Evolutionary conservation across 1,140 invertebrate genomes (phyloP), one percentile per base, ranked within the genome.

Genomic region (Phenacoccus solenopsis): DNA sequence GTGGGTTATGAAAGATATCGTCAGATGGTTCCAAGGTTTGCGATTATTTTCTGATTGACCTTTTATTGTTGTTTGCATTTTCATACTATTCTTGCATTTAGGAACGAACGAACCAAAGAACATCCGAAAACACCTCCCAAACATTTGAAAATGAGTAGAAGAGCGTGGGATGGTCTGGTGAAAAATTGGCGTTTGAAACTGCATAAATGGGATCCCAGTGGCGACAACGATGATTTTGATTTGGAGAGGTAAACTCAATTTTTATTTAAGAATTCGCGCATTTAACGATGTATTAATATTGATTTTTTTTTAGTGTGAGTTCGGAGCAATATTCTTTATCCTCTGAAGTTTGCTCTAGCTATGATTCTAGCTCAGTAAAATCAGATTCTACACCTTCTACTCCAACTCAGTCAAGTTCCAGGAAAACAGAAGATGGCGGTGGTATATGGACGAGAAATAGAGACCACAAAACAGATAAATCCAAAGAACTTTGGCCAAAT

Each of bases 101-200:
- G 89, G 75, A 76, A 84, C 22, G 76, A 86, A 73, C 82, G 93
- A 28, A 80, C 80, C 27, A 83, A 82, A 68, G 83, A 86, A 13
- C 87, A 96, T 82, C 94, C 94, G 13, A 84, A 84, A 75, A 96
- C 94, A 20, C 94, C 94, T 0, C 88, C 92, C 72, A 95, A 93
- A 78, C 83, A 86, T 78, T 76, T 85, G 35, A 94, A 94, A 78
- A 94, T 93, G 78, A 94, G 91, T 75, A 83, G 94, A 59, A 82
- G 94, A 75, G 93, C 89, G 9, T 98, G 92, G 87, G 94, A 98
- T 78, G 87, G 86, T 13, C 82, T 93, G 73, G 86, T 98, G 0
- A 90, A 87, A 78, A 82, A 90, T 61, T 96, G 94, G 94, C 82
- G 93, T 56, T 87, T 88, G 75, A 84, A 89, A 73, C 80, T 97